A percentile compares a stretch with the other conserved stretches of the same genome.
These are phyloP conservation scores for Sebastes oblongus DNA, from an alignment of 2,797 vertebrate genomes.

Conservation along the genomic window DNA sequence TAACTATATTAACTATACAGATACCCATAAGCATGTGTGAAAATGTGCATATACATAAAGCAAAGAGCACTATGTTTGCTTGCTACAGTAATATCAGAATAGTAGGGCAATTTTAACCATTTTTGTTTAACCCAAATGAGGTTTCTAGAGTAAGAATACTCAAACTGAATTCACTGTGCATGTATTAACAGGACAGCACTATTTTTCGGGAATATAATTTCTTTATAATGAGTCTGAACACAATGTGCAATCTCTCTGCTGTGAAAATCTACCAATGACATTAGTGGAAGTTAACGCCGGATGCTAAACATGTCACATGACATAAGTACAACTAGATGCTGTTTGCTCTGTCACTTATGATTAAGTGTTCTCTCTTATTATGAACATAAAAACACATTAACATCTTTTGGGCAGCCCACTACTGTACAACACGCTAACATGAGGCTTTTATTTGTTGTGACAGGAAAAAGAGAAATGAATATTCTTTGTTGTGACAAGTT, in stretches of 20 bases:
- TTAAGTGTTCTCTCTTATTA: not conserved
- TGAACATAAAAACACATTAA: not conserved
- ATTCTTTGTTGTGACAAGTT: constrained; percentile 11
- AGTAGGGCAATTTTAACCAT: not conserved
- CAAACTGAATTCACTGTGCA: not conserved
- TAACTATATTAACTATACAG: not conserved
- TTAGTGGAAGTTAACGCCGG: not conserved
- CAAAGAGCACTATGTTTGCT: not conserved
- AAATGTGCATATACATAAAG: not conserved
- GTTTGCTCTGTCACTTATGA: not conserved
- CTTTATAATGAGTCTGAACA: not conserved
- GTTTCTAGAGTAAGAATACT: not conserved
- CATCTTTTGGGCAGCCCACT: not conserved
- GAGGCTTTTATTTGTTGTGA: constrained; percentile 5
- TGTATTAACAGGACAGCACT: not conserved
- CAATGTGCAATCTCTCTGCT: not conserved
- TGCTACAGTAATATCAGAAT: not conserved
- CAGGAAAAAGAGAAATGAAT: not conserved
- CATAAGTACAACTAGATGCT: not conserved
- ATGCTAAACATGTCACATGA: not conserved
- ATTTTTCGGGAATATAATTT: not conserved
- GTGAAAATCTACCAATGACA: constrained; percentile 3
- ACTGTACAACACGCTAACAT: not conserved
- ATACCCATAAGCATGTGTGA: not conserved
- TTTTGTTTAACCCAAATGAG: not conserved